These are phyloP conservation scores for Baryphthengus martii DNA, from an alignment of 2,113 vertebrate species.

Conservation along the genomic window DNA sequence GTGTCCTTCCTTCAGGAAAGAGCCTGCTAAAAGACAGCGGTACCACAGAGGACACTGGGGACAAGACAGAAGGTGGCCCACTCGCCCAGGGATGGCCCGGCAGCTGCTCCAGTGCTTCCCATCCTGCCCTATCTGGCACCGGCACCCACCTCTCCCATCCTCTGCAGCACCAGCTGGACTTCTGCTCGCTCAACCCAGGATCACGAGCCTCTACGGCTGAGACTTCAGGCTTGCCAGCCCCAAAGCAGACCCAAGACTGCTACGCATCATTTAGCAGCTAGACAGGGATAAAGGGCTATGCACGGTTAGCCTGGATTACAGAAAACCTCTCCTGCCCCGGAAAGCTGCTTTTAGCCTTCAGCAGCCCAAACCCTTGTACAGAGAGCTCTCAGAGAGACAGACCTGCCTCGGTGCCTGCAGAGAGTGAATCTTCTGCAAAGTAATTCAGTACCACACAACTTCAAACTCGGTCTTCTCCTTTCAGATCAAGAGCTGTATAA, in stretches of 20 bases:
- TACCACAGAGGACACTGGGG: neutral
- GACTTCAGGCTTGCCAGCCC: neutral
- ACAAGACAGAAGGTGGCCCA: neutral
- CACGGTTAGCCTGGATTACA: neutral
- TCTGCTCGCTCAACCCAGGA: neutral
- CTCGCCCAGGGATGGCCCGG: neutral
- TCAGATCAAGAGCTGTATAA: neutral
- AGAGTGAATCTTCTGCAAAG: neutral
- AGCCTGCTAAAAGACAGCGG: neutral
- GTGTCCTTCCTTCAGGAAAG: neutral
- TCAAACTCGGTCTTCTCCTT: neutral
- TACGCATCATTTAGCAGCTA: neutral
- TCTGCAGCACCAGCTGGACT: neutral
- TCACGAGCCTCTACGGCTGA: neutral
- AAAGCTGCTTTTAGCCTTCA: conserved; percentile 24
- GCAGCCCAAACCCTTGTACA: neutral
- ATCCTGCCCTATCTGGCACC: neutral
- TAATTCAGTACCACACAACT: neutral
- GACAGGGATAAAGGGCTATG: conserved; percentile 10
- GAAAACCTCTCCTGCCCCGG: neutral
- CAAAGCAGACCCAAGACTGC: neutral
- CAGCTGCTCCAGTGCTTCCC: neutral
- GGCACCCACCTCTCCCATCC: neutral
- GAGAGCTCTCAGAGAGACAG: neutral
- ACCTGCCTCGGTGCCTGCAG: neutral